Base-by-base conservation (phyloP, 30 jellyfish, hydroid and myxozoan genomes). In the Chrysaora quinquecirrha region DNA sequence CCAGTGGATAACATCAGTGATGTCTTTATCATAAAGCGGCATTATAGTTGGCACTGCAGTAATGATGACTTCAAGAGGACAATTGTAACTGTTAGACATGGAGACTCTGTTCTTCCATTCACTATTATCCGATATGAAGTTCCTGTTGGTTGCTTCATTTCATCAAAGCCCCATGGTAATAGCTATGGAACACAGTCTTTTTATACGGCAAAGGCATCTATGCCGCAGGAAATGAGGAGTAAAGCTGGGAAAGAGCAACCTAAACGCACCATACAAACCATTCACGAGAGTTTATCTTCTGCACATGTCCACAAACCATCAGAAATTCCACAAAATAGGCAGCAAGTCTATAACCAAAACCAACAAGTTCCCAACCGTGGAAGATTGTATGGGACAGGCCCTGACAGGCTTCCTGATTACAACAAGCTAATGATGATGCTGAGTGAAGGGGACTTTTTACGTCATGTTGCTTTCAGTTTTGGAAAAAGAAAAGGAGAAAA, bases 391-490 rank as follows among this genome's bases (percentile, higher is more conserved):
- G 73, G 7, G 73, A 68, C 80, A 25, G 80, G 80, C 60, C 63
- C 63, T 1, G 80, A 30, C 25, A 68, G 63, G 63, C 60, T 30
- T 68, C 60, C 80, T 30, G 80, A 68, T 68, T 68, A 19, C 80
- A 34, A 30, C 70, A 72, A 72, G 72, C 72, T 72, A 34, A 24
- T 72, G 47, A 72, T 35, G 73, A 72, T 72, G 84, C 84, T 34
- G 72, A 24, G 48, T 23, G 72, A 48, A 23, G 84, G 84, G 70
- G 20, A 28, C 47, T 72, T 72, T 72, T 30, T 72, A 48, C 49
- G 56, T 24, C 43, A 72, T 48, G 84, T 72, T 38, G 24, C 71
- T 12, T 72, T 34, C 56, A 34, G 63, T 48, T 23, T 34, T 25
- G 43, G 56, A 38, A 48, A 72, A 38, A 30, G 63, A 68, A 30